A percentile compares a stretch with the other conserved stretches of the same genome.
These are phyloP conservation scores for Micoletzkya japonica DNA, from an alignment of 2,888 invertebrate species.

Conservation along the genomic window DNA sequence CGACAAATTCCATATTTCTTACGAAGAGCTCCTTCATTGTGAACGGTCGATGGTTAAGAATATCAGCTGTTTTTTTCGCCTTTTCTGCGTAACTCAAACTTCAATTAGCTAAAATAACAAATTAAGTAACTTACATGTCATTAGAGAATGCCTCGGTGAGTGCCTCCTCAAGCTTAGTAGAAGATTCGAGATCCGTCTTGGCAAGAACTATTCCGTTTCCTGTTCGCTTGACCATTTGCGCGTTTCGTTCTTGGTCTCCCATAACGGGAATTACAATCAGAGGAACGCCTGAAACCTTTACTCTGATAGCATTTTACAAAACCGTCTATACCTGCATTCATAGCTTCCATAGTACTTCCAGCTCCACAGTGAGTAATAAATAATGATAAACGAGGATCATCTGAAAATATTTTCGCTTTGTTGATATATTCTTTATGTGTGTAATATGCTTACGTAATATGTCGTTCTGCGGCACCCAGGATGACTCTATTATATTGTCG, in stretches of 20 bases:
- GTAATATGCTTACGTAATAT: conserved; percentile 25
- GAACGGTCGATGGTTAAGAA: neutral
- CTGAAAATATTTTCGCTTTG: no score
- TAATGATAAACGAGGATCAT: conserved; percentile 35
- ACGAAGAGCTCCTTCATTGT: neutral
- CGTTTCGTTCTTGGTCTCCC: conserved; percentile 19
- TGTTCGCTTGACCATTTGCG: neutral
- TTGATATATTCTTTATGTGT: no score
- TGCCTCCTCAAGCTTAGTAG: neutral
- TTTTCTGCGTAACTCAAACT: neutral
- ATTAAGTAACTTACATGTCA: neutral
- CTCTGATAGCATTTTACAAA: no score
- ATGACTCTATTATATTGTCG: conserved; percentile 7
- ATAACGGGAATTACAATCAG: neutral
- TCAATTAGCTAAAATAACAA: neutral
- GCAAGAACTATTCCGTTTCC: neutral
- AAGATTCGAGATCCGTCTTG: neutral
- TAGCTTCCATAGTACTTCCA: conserved; percentile 36
- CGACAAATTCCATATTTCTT: conserved; percentile 14
- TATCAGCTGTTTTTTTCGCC: neutral
- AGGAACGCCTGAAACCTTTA: no score
- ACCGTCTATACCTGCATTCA: neutral
- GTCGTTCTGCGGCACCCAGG: conserved; percentile 27
- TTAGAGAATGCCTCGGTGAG: neutral
- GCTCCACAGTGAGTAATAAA: conserved; percentile 44